Base-by-base conservation (phyloP, 2,888 invertebrate genomes). In the Trachelus iudaicus region DNA sequence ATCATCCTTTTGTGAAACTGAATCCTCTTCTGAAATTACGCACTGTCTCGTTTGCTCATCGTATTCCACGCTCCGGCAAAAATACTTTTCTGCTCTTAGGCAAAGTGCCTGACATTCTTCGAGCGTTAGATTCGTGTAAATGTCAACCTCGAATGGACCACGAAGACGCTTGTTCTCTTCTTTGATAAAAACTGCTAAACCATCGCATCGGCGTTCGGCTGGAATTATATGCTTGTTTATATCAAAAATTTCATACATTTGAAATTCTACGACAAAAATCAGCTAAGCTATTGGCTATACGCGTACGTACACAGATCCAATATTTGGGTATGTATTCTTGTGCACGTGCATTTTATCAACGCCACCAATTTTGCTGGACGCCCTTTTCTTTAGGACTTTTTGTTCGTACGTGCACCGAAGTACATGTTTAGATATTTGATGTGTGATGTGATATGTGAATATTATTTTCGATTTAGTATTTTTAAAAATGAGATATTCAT, bases 71-170 rank as follows among this genome's bases (percentile, higher is more conserved):
- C 97, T 97, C 40, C 97, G 95, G 89, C 97, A 97, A 87, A 97
- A 97, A 90, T 96, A 97, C 94, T 97, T 97, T 91, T 97, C 97
- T 23, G 97, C 97, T 79, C 96, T 93, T 71, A 97, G 94, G 89
- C 97, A 97, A 94, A 97, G 96, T 3, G 96, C 95, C 91, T 97
- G 97, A 87, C 97, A 97, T 92, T 97, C 97, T 84, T 97, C 96
- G 82, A 97, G 92, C 4, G 97, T 97, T 92, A 97, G 94, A 89
- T 97, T 97, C 74, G 95, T 96, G 89, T 96, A 96, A 69, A 97
- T 95, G 89, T 97, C 97, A 69, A 97, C 96, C 91, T 97, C 97
- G 89, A 97, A 97, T 9, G 97, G 97, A 73, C 97, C 97, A 35
- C 96, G 96, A 11, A 97, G 93, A 56, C 97, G 94, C 91, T 96